Evolutionary conservation across 2,113 vertebrate species (phyloP), one percentile per base, ranked within the genome.

Genomic region (Mobula birostris): DNA sequence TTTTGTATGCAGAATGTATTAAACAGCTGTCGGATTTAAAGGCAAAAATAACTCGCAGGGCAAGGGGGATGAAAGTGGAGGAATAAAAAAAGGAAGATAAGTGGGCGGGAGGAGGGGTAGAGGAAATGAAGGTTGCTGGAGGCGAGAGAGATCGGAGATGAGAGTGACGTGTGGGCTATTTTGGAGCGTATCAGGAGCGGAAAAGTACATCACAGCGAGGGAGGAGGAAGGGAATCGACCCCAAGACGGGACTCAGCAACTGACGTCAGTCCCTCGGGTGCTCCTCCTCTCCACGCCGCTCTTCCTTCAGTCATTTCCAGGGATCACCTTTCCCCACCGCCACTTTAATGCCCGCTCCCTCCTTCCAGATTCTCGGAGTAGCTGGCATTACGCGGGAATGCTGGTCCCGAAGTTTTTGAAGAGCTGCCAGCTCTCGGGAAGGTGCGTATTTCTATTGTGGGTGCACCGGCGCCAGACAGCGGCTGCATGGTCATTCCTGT

Each of bases 191-290:
- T 87, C 0, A 63, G 14, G 21, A 61, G 82, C n/a, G 1, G 32
- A 36, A 36, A 79, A 79, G 12, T 79, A 36, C 82, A 61, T 61
- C 82, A 61, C 8, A 29, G 29, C 27, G 29, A 32, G 29, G 82
- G 82, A 85, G 82, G 85, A 90, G 85, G 61, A 9, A 88, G 14
- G 85, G 61, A 36, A 90, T 66, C 85, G 85, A 66, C 61, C 58
- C 61, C 85, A 32, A n/a, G 58, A 66, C 85, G 66, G 85, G 29
- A 90, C n/a, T 32, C 61, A 32, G 61, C 85, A 66, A 68, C 29
- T 90, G 85, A 90, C 85, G 85, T 90, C 85, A 90, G n/a, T n/a
- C 85, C 66, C 63, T 66, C 61, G 29, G 32, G 85, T 66, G 15
- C 14, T 66, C 29, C 17, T 19, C 61, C 63, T 61, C 56, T 40